Base-by-base conservation (phyloP, 2,113 vertebrate species). In the Cyprinus carpio region DNA sequence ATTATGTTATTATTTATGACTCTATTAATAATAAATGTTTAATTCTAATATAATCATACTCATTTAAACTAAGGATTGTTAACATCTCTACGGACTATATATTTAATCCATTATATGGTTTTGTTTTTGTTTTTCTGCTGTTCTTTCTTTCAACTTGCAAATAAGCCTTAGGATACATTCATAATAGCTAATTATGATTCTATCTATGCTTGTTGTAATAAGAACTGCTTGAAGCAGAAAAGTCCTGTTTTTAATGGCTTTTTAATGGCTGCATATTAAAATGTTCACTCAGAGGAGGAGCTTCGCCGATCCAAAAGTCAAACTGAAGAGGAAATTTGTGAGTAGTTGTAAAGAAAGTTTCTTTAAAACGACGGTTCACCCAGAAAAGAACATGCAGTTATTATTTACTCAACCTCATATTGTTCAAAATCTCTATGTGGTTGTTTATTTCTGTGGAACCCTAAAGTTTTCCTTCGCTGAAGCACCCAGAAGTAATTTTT, bases 301-400 rank as follows among this genome's bases (percentile, higher is more conserved):
- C 0, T 88, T 85, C 18, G 90, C 85, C 51, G 90, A 0, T 43
- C 91, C 88, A 37, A 95, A 96, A 92, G 94, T 93, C 81, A 97
- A 96, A 87, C 95, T 98, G 86, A 96, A 95, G 89, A 95, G 97
- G 15, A 97, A 97, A 40, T 98, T 97, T 72, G 97, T 97, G 90
- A 97, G 96, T 98, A 67, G 51, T 31, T 43, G 4, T 31, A 43
- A 43, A 43, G 58, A n/a, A 40, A 67, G 16, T 34, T 34, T 69
- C 16, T 34, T 10, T 69, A 34, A 34, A 34, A 7, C 16, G 65
- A 67, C 49, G 1, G 27, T 67, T 67, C 64, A 67, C 27, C 15
- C 15, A 8, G 16, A 67, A 67, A 31, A 31, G 56, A 46, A 12
- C 43, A 58, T 31, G 7, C 2, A 0, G 65, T 4, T 29, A 34